These are phyloP conservation scores for Agraylea sexmaculata DNA, from an alignment of 1,140 invertebrate genomes.

Conservation along the genomic window DNA sequence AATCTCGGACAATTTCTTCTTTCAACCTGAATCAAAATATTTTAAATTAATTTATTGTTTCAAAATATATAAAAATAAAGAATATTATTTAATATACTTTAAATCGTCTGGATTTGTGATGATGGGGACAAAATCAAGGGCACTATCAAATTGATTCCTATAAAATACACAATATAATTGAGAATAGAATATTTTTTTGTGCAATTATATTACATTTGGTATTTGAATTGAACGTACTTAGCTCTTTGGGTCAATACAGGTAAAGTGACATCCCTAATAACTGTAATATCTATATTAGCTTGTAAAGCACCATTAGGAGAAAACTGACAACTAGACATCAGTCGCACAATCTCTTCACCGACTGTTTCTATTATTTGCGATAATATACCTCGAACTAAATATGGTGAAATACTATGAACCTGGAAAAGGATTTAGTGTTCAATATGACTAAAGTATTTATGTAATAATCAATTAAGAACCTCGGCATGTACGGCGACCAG, in stretches of 20 bases:
- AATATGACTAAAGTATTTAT: slow-evolving; percentile 5
- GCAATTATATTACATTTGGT: slow-evolving; percentile 1
- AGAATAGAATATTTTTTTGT: background rate
- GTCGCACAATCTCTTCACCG: slow-evolving; percentile 76
- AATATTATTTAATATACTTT: slow-evolving; percentile 23
- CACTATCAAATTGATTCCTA: slow-evolving; percentile 48
- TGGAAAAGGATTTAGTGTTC: slow-evolving; percentile 25
- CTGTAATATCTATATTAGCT: slow-evolving; percentile 49
- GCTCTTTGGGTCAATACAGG: slow-evolving; percentile 43
- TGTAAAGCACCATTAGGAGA: slow-evolving; percentile 55
- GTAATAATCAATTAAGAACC: slow-evolving; percentile 39
- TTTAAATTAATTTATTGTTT: background rate
- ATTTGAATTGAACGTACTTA: slow-evolving; percentile 30
- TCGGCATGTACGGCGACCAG: slow-evolving; percentile 87
- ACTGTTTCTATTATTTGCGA: slow-evolving; percentile 81
- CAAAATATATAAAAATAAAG: slow-evolving; percentile 3
- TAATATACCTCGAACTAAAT: slow-evolving; percentile 61
- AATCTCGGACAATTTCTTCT: slow-evolving; percentile 20
- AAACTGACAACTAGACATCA: slow-evolving; percentile 60
- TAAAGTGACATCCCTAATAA: slow-evolving; percentile 42
- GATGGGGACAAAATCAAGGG: slow-evolving; percentile 45
- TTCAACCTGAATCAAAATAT: slow-evolving; percentile 15
- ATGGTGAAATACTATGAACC: slow-evolving; percentile 71
- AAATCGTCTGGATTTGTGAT: slow-evolving; percentile 35
- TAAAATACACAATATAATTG: slow-evolving; percentile 20